A percentile compares a stretch with the other conserved stretches of the same genome.
phyloP scores from a whole-genome alignment of 2,797 vertebrate species.

The Alectoris magna region DNA sequence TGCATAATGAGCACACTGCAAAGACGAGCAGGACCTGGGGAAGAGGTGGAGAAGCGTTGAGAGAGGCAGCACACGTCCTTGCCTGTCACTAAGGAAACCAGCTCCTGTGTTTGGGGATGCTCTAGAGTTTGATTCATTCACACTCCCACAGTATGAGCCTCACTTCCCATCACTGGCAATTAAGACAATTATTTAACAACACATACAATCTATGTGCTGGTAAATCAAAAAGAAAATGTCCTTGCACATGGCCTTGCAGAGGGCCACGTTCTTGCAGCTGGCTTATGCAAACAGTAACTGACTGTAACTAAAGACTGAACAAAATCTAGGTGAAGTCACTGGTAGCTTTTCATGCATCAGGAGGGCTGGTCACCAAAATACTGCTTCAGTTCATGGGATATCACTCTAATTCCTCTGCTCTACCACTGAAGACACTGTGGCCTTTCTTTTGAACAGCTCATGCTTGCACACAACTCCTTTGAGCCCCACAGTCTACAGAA shows the following conservation, averaged over 20 bases:
- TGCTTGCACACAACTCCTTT: fast-evolving
- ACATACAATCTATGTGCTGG: fast-evolving
- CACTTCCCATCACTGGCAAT: neutral
- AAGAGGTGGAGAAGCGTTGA: neutral
- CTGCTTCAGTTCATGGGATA: neutral
- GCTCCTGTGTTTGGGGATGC: neutral
- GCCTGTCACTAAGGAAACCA: conserved; percentile 54
- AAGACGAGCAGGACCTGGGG: neutral
- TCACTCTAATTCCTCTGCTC: neutral
- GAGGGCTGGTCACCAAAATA: neutral
- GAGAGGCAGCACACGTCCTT: neutral
- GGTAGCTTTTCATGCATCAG: neutral
- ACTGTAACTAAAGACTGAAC: neutral
- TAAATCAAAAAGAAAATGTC: neutral
- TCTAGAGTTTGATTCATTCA: neutral
- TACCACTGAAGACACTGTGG: neutral
- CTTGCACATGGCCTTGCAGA: neutral
- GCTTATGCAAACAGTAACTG: neutral
- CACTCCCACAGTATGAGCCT: neutral
- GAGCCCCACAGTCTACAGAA: neutral
- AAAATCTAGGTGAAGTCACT: neutral
- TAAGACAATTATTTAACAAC: neutral
- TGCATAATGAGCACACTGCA: neutral
- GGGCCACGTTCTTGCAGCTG: neutral
- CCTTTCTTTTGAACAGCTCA: neutral